Conservation (phyloP, 2,113 vertebrate genomes). For the Falco punctatus region DNA sequence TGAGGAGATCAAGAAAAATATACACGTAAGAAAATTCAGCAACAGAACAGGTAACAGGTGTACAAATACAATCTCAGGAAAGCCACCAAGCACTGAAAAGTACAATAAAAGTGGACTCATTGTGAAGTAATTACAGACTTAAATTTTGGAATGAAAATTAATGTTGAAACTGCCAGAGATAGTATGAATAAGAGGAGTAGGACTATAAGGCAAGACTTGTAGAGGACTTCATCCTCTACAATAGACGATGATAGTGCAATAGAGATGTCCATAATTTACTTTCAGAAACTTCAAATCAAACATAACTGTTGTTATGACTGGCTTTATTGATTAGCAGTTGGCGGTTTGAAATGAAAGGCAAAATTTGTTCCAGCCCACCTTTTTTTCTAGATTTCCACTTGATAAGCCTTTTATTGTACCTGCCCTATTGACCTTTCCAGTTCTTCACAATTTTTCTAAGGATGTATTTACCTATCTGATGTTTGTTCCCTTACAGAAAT, state of each 20-base stretch:
- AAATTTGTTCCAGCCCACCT: background rate
- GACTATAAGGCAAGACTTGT: background rate
- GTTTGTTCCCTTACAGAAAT: background rate
- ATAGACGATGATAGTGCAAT: background rate
- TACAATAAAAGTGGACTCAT: background rate
- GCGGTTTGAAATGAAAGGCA: background rate
- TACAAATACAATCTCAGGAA: slow-evolving; percentile 8
- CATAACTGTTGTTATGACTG: background rate
- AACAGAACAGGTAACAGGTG: slow-evolving; percentile 24
- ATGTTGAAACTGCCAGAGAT: background rate
- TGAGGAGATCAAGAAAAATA: slow-evolving; percentile 36
- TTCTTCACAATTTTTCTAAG: background rate
- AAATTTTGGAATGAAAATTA: background rate
- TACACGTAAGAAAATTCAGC: background rate
- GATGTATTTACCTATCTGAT: background rate
- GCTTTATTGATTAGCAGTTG: background rate
- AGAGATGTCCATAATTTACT: background rate
- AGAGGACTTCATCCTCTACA: background rate
- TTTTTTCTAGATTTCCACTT: background rate
- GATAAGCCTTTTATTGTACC: background rate
- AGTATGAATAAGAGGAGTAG: background rate
- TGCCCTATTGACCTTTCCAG: background rate
- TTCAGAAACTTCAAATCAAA: background rate
- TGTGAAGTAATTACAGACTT: slow-evolving; percentile 28
- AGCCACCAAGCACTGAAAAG: background rate